Percentiles rank a stretch among this genome's conserved stretches.
phyloP scores from a whole-genome alignment of 2,888 invertebrate species.

The Caenorhabditis becei region DNA sequence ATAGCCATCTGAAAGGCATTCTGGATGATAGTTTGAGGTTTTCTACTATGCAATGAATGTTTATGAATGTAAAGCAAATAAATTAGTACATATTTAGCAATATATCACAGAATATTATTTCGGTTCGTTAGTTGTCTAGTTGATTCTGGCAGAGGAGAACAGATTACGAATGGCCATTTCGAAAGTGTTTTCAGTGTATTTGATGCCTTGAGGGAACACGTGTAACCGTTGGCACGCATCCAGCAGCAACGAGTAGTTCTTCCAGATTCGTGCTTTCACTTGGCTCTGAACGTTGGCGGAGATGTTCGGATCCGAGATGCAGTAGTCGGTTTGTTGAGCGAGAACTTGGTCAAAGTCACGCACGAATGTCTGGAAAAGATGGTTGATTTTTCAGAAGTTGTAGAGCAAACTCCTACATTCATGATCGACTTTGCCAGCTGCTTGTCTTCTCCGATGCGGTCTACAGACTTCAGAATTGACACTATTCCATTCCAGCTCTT shows the following conservation, averaged over 20 bases:
- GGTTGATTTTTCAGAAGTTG: background rate
- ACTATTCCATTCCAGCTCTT: constrained; percentile 71
- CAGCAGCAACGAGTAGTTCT: constrained; percentile 43
- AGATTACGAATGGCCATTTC: constrained; percentile 56
- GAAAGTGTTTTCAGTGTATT: constrained; percentile 60
- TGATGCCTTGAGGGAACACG: constrained; percentile 60
- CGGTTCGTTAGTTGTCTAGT: constrained; percentile 2
- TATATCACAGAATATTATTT: background rate
- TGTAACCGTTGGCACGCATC: constrained; percentile 54
- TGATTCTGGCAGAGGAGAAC: constrained; percentile 53
- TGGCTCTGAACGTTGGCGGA: constrained; percentile 70
- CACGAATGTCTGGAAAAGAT: constrained; percentile 71
- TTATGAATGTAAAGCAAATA: constrained; percentile 12
- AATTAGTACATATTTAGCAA: constrained; percentile 3
- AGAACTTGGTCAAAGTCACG: constrained; percentile 77
- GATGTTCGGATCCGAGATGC: constrained; percentile 74
- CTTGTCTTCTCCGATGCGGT: constrained; percentile 64
- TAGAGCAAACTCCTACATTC: constrained; percentile 47
- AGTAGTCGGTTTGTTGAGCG: constrained; percentile 75
- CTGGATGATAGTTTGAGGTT: background rate
- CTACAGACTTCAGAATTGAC: constrained; percentile 55
- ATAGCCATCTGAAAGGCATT: constrained; percentile 22
- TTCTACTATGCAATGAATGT: background rate
- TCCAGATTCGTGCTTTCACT: constrained; percentile 53
- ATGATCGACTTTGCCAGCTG: constrained; percentile 59